Evolutionary conservation across 2,888 invertebrate genomes (phyloP), one percentile per base, ranked within the genome.

Genomic region (Seira musarum): DNA sequence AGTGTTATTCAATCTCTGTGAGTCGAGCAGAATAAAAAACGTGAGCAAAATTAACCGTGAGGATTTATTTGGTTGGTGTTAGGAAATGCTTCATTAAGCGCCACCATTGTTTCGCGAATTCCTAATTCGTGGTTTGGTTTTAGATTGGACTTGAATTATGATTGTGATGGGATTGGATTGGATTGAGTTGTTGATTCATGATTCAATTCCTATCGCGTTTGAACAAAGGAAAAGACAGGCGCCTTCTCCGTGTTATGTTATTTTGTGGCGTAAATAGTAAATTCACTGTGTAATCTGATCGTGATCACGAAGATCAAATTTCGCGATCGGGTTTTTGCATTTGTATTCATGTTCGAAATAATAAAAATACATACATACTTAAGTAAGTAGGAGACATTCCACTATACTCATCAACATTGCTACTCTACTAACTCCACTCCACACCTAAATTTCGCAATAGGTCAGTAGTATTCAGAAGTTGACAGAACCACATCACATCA

Each of bases 401-500:
- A 21, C 57, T 30, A 8, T 8, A 30, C 8, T 30, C 30, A n/a
- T n/a, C 30, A 30, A 8, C n/a, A n/a, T n/a, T n/a, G n/a, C n/a
- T n/a, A n/a, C n/a, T n/a, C n/a, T n/a, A n/a, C n/a, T n/a, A 60
- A 22, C 63, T 46, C 63, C 35, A n/a, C 35, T 49, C 40, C 63
- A 63, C 63, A 22, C 71, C 71, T 71, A 71, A 40, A 63, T 71
- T 71, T 71, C 40, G 71, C 63, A 71, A 71, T 71, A 63, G 71
- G 71, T 63, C 71, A 71, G 71, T 71, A 71, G 69, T 61, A 57
- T 61, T 21, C 40, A n/a, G 53, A 8, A 17, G 24, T 71, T 60
- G 60, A 21, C 70, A 61, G 35, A 1, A 25, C 30, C 30, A 30
- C 30, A n/a, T n/a, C n/a, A 30, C 30, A 30, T 30, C 8, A 30